Conservation (phyloP, 2,888 invertebrate genomes). For the Drosophila suboccidentalis region DNA sequence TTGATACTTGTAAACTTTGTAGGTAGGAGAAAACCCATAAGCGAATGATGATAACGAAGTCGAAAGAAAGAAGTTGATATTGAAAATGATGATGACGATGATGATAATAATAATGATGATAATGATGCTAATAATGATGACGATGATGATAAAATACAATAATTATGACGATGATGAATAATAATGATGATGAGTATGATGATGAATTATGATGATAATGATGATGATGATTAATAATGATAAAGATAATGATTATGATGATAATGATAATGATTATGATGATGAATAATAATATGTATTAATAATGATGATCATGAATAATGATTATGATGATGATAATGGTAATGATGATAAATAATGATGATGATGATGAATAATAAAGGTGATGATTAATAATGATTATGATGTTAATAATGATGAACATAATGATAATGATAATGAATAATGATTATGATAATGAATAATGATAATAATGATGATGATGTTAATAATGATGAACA, state of each 20-base stretch:
- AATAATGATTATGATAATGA: constrained; percentile 5
- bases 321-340: no score
- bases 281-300: no score
- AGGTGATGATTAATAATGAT: background rate
- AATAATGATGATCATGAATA: no score
- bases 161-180: constrained; percentile 11
- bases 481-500: background rate
- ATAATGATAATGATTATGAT: no score
- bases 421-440: no score
- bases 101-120: constrained; percentile 3
- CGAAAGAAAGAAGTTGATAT: background rate
- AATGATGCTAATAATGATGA: constrained; percentile 12
- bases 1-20: constrained; percentile 74
- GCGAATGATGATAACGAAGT: constrained; percentile 22
- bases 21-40: constrained; percentile 68
- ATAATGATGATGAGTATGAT: no score
- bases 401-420: background rate
- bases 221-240: no score
- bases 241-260: no score
- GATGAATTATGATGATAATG: no score
- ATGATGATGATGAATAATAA: no score
- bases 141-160: background rate
- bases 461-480: background rate
- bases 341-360: no score
- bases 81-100: constrained; percentile 1